These are phyloP conservation scores for Stratiomys singularior DNA, from an alignment of 2,888 invertebrate genomes.

Conservation along the genomic window DNA sequence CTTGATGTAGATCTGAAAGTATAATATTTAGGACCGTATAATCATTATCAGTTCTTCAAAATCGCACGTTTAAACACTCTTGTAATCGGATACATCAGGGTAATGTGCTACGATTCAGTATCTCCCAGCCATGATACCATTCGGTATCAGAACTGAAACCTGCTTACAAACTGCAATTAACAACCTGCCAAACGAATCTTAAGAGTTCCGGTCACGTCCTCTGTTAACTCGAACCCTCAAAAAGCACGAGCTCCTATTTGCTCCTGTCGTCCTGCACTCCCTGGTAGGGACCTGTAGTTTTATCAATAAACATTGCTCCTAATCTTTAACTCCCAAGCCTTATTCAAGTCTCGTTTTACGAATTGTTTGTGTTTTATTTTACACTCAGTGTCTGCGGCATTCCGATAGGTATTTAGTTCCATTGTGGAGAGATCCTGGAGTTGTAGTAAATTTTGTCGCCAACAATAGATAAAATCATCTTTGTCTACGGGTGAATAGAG, in stretches of 20 bases:
- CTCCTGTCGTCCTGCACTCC: background rate
- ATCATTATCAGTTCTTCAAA: too few species aligned
- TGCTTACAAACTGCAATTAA: constrained; percentile 21
- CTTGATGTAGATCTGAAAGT: too few species aligned
- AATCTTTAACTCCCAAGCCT: background rate
- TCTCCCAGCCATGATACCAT: too few species aligned
- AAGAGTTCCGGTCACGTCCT: constrained; percentile 20
- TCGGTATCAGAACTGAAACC: too few species aligned
- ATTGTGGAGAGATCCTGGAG: constrained; percentile 15
- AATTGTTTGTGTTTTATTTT: constrained; percentile 35
- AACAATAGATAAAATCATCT: constrained; percentile 35
- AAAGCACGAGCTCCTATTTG: background rate
- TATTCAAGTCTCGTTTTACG: constrained; percentile 24
- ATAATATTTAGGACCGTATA: too few species aligned
- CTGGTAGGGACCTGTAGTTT: too few species aligned
- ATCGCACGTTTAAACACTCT: too few species aligned
- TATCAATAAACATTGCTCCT: background rate
- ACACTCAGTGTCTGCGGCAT: constrained; percentile 13
- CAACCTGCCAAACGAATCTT: constrained; percentile 20
- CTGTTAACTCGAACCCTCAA: background rate
- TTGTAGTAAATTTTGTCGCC: constrained; percentile 21
- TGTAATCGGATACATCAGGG: too few species aligned
- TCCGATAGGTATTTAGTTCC: constrained; percentile 32
- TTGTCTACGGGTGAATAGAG: constrained; percentile 25
- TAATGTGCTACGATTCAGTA: too few species aligned